phyloP scores from a whole-genome alignment of 1,140 invertebrate genomes.

The Mizuhopecten yessoensis region DNA sequence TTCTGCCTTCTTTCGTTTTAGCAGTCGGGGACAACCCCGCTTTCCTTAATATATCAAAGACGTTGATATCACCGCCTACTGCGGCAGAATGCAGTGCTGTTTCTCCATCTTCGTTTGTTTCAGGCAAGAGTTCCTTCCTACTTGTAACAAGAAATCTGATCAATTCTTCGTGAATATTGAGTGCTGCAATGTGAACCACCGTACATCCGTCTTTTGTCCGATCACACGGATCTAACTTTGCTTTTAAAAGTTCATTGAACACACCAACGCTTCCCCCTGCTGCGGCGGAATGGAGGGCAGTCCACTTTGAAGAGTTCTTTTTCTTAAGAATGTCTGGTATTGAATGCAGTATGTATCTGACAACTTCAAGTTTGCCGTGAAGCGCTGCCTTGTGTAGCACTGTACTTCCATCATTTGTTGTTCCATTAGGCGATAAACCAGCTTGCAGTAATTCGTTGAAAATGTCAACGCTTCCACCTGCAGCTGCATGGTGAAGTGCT shows the following conservation, averaged over 20 bases:
- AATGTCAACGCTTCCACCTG: not conserved
- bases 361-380: constrained; percentile 17
- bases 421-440: not conserved
- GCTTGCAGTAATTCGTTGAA: not conserved
- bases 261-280: not conserved
- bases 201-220: constrained; percentile 11
- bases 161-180: constrained; percentile 31
- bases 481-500: not conserved
- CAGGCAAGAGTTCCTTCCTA: not conserved
- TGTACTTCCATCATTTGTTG: constrained; percentile 1
- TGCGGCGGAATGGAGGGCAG: not conserved
- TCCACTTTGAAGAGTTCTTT: constrained; percentile 34
- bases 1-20: not conserved
- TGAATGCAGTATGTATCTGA: not conserved
- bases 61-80: not conserved
- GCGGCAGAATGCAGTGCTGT: not conserved
- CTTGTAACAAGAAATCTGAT: not conserved
- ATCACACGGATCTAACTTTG: not conserved
- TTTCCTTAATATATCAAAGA: not conserved
- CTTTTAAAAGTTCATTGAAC: constrained; percentile 6
- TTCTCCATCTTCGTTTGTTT: not conserved
- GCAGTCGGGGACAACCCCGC: not conserved
- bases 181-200: not conserved
- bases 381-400: not conserved
- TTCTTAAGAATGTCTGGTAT: not conserved